These are phyloP conservation scores for Oostethus manadensis DNA, from an alignment of 2,113 vertebrate species.

Conservation along the genomic window DNA sequence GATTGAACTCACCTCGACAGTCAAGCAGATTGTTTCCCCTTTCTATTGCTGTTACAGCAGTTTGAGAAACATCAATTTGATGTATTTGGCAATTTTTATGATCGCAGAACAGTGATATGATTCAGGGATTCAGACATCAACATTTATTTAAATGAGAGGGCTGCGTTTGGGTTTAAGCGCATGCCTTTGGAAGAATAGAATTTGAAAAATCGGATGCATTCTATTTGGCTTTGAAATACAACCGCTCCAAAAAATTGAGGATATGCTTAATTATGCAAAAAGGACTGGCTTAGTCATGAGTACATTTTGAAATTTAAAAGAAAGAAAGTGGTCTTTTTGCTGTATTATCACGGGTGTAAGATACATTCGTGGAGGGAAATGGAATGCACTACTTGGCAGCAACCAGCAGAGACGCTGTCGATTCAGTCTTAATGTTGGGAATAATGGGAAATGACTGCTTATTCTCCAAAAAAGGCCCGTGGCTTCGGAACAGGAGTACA, in stretches of 20 bases:
- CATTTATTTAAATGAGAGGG: background rate
- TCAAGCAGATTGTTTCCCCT: background rate
- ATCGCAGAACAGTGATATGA: background rate
- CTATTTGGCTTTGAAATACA: background rate
- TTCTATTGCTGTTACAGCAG: background rate
- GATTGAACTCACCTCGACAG: background rate
- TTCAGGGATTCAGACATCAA: background rate
- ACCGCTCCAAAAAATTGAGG: background rate
- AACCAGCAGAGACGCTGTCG: no score
- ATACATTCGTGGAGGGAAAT: no score
- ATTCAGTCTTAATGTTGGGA: no score
- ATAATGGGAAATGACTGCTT: no score
- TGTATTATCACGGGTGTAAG: no score
- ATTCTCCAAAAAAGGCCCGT: no score
- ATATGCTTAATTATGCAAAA: background rate
- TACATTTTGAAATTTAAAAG: no score
- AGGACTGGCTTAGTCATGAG: no score
- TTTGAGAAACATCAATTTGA: conserved; percentile 6
- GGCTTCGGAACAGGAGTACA: no score
- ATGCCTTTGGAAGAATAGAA: background rate
- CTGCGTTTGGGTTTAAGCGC: background rate
- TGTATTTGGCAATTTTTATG: background rate
- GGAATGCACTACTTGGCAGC: no score
- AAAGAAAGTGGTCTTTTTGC: no score
- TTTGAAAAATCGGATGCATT: background rate